A percentile compares a stretch with the other conserved stretches of the same genome.
Conservation (phyloP, 2,113 vertebrate genomes). For the Heterocephalus glaber region DNA sequence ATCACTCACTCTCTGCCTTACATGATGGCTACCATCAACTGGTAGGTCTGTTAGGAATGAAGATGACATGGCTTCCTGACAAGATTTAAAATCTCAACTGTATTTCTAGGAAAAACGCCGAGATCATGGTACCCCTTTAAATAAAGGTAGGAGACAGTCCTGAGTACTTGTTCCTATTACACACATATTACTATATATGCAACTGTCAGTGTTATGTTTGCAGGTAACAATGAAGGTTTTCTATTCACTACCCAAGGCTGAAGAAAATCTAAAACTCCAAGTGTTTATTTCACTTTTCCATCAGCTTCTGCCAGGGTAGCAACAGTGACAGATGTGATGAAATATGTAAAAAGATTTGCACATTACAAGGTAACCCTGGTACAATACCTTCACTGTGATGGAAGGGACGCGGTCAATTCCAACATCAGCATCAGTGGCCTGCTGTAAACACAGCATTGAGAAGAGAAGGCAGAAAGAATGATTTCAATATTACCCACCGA, state of each 20-base stretch:
- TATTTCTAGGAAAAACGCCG: conserved; percentile 2
- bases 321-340: neutral
- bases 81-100: conserved; percentile 37
- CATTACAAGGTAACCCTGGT: neutral
- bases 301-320: neutral
- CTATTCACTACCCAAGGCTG: neutral
- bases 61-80: neutral
- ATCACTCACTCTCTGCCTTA: neutral
- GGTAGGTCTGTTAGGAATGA: neutral
- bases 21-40: neutral
- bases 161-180: neutral
- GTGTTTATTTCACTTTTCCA: neutral
- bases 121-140: conserved; percentile 3
- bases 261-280: conserved; percentile 5
- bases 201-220: conserved; percentile 7
- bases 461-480: conserved; percentile 62
- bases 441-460: conserved; percentile 84
- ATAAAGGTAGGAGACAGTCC: neutral
- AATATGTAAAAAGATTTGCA: neutral
- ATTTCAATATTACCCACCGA: conserved; percentile 63
- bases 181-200: neutral
- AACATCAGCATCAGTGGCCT: conserved; percentile 89
- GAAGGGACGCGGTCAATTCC: conserved; percentile 89
- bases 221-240: conserved; percentile 13
- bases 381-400: conserved; percentile 93